Evolutionary conservation across 2,113 vertebrate genomes (phyloP), one percentile per base, ranked within the genome.

Genomic region (Myrmecophaga tridactyla): DNA sequence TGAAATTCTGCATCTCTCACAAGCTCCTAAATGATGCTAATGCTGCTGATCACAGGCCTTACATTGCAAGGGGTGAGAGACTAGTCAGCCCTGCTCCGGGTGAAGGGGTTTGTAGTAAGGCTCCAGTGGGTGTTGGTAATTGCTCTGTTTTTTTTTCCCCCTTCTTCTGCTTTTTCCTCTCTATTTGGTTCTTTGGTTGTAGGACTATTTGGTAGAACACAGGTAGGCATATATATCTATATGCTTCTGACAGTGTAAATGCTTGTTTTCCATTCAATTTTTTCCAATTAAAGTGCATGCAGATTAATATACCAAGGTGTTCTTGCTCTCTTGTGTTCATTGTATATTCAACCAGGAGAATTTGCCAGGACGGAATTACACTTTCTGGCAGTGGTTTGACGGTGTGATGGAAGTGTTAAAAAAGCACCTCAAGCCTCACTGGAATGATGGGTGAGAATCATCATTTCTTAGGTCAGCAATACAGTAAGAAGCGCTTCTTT

Each of bases 341-440:
- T 86, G 67, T 51, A 7, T 29, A 8, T 96, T 97, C 87, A 81
- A 78, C 76, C 97, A 99, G 99, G 99, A 99, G 97, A 99, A 99
- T 96, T 97, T 99, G 94, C 99, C 99, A 0, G 99, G 99, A 41
- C 99, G 99, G 97, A 99, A 99, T 97, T 99, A 99, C 95, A 99
- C 99, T 29, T 99, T 99, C 98, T 99, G 99, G 99, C 99, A 99
- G 97, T 99, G 99, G 99, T 99, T 99, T 92, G 99, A 99, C 0
- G 99, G 99, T 0, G 99, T 99, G 80, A 99, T 99, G 99, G 99
- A 99, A 94, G 99, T 99, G 88, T 98, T 99, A 73, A 99, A 99
- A 97, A 99, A 99, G 85, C 99, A 99, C 95, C 98, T 99, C 70
- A 99, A 99, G 95, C 99, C 99, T 67, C 99, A 99, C 92, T 99